Conservation (phyloP, 2,888 invertebrate species). For the Macaria notata region DNA sequence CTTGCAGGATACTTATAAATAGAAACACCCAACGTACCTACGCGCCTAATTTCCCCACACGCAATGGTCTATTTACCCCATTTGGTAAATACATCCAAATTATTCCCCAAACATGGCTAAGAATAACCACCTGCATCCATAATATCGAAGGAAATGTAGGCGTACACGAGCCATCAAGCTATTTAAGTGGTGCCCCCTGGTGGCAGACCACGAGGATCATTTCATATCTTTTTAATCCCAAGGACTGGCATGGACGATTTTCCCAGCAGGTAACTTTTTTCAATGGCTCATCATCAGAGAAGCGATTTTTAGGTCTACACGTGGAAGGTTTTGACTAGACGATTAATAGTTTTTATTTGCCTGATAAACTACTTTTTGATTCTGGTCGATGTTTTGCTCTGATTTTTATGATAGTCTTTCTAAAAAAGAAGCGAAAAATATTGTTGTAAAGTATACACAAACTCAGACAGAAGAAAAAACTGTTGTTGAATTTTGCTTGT, state of each 20-base stretch:
- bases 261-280: constrained; percentile 38
- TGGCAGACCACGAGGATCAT: constrained; percentile 24
- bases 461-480: too few relatives aligned
- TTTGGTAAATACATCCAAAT: constrained; percentile 1
- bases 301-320: constrained; percentile 17
- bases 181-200: constrained; percentile 8
- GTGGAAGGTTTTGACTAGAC: constrained; percentile 17
- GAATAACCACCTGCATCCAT: constrained; percentile 18
- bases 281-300: constrained; percentile 18
- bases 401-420: neutral
- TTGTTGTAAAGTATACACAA: too few relatives aligned
- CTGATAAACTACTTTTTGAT: too few relatives aligned
- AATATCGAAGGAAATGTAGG: constrained; percentile 31
- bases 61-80: neutral
- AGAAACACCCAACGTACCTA: too few relatives aligned
- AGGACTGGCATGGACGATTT: constrained; percentile 39
- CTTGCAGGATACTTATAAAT: too few relatives aligned
- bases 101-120: constrained; percentile 12
- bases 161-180: constrained; percentile 41
- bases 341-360: too few relatives aligned
- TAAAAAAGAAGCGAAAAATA: too few relatives aligned
- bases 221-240: constrained; percentile 33
- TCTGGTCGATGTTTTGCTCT: too few relatives aligned
- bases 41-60: neutral
- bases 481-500: too few relatives aligned